phyloP scores from a whole-genome alignment of 1,140 invertebrate species.

The Triops cancriformis region DNA sequence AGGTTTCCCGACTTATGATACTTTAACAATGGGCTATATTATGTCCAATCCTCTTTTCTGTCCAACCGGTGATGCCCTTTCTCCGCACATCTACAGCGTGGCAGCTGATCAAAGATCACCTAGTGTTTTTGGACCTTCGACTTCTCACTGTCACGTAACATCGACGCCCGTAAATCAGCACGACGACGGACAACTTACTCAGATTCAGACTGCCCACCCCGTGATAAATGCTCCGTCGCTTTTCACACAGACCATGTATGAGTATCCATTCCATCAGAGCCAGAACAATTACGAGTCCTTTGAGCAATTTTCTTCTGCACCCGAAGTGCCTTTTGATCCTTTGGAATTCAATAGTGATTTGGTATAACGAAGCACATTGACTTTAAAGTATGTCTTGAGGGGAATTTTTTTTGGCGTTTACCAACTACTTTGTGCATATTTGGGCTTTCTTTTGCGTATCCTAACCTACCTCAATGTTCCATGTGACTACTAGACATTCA shows the following conservation, averaged over 20 bases:
- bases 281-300: background rate
- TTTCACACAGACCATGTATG: background rate
- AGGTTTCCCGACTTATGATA: background rate
- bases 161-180: background rate
- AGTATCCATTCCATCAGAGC: background rate
- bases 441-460: background rate
- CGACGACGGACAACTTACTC: background rate
- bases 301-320: background rate
- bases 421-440: background rate
- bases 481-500: too few species aligned
- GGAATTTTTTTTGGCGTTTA: background rate
- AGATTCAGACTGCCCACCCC: background rate
- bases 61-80: background rate
- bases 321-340: background rate
- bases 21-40: background rate
- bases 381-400: too few species aligned
- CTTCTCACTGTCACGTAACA: background rate
- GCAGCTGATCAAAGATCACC: background rate
- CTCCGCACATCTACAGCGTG: background rate
- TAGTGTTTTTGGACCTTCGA: background rate
- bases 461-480: background rate
- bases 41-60: background rate
- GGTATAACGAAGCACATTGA: background rate
- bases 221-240: background rate
- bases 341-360: background rate